A percentile compares a stretch with the other conserved stretches of the same genome.
Conservation (phyloP, 1,140 invertebrate species). For the Lepeophtheirus salmonis region DNA sequence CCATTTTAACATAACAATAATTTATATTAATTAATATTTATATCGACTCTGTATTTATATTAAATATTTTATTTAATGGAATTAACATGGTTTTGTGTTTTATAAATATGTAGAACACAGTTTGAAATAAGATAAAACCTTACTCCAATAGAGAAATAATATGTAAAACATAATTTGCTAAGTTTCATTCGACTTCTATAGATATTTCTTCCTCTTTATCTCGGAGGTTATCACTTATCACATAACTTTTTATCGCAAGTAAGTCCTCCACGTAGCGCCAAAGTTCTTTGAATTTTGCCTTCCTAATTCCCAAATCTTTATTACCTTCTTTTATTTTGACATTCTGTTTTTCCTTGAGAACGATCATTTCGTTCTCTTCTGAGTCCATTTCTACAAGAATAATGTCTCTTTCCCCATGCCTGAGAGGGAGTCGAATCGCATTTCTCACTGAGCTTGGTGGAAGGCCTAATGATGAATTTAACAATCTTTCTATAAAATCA, state of each 20-base stretch:
- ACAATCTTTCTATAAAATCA: background rate
- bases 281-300: conserved; percentile 3
- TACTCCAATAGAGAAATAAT: too few relatives aligned
- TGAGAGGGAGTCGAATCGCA: conserved; percentile 1
- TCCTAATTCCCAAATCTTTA: conserved; percentile 7
- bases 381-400: conserved; percentile 11
- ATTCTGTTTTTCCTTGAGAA: background rate
- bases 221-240: too few relatives aligned
- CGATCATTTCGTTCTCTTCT: background rate
- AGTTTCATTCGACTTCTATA: too few relatives aligned
- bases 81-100: too few relatives aligned
- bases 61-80: too few relatives aligned
- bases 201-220: too few relatives aligned
- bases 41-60: too few relatives aligned
- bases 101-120: too few relatives aligned
- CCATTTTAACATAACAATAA: too few relatives aligned
- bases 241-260: background rate
- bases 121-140: too few relatives aligned
- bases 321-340: background rate
- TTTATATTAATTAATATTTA: too few relatives aligned
- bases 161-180: too few relatives aligned
- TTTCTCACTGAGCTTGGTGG: background rate
- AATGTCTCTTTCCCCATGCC: background rate
- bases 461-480: background rate
- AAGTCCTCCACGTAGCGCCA: conserved; percentile 6